These are phyloP conservation scores for Antechinus flavipes DNA, from an alignment of 2,113 vertebrate species.

Conservation along the genomic window DNA sequence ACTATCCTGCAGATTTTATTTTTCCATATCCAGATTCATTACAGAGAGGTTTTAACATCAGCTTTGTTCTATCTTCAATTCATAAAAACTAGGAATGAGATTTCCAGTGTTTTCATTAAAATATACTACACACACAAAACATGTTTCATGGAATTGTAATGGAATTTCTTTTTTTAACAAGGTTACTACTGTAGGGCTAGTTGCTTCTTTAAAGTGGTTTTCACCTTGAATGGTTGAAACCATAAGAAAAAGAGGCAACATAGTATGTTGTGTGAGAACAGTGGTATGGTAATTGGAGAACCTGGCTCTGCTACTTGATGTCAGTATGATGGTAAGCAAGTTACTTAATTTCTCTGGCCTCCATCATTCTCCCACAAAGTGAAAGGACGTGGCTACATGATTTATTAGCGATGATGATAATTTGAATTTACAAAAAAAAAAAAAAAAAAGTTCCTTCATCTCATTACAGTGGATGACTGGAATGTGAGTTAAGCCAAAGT, in stretches of 20 bases:
- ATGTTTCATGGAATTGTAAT: not conserved
- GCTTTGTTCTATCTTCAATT: not conserved
- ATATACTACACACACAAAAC: not conserved
- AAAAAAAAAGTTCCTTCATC: not conserved
- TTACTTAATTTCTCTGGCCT: not conserved
- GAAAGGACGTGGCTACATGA: not conserved
- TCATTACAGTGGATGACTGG: not conserved
- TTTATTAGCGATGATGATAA: not conserved
- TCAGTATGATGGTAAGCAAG: not conserved
- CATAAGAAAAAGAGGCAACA: too few relatives aligned
- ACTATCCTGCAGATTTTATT: not conserved
- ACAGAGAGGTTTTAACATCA: not conserved
- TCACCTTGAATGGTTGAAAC: not conserved
- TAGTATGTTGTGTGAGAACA: too few relatives aligned
- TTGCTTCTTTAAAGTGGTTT: not conserved
- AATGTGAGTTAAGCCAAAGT: not conserved
- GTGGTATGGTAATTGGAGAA: too few relatives aligned
- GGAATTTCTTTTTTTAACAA: not conserved
- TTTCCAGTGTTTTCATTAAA: not conserved
- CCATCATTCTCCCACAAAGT: not conserved
- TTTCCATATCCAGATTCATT: not conserved
- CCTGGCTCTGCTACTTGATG: not conserved
- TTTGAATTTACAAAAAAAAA: not conserved
- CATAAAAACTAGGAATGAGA: not conserved
- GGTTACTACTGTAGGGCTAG: not conserved